Base-by-base conservation (phyloP, 2,888 invertebrate species). In the Pycnomerus fuliginosus region DNA sequence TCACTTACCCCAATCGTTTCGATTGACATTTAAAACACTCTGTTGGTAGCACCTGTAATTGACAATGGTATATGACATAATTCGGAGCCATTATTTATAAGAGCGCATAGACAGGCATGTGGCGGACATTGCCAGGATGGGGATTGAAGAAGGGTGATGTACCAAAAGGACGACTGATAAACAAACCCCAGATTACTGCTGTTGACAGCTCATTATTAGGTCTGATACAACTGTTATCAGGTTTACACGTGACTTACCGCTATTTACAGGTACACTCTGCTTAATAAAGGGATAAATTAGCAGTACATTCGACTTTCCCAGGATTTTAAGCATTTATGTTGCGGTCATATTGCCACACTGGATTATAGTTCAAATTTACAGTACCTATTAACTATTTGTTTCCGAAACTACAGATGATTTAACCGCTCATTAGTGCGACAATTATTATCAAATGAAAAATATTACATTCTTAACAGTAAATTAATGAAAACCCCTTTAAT, bases 151-250 rank as follows among this genome's bases (percentile, higher is more conserved):
- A 52, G 55, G 55, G 49, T 46, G 45, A 53, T 52, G 45, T 45
- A 45, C 42, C 39, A 42, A 45, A 41, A 45, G 51, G 44, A 48
- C 48, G 46, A 22, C 43, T 42, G 43, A 48, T 51, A 51, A 48
- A 45, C 53, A 52, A 55, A 52, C 49, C 51, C 47, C 46, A 46
- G 45, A n/a, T 17, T 31, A 38, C 61, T 64, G 64, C 53, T 56
- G 62, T 59, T 62, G 65, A 64, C 66, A 66, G 63, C 61, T 64
- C 64, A 66, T 65, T 66, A 62, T 59, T 60, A 53, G 53, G 54
- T 48, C 53, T 46, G 60, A 61, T 62, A 57, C 58, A 60, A 62
- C 58, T 57, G 60, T 60, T 58, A 59, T 61, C 59, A 51, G 57
- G 45, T 55, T 55, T 58, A 56, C 62, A 58, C 56, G 59, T 60